phyloP scores from a whole-genome alignment of 2,113 vertebrate genomes.

The Helogale parvula region DNA sequence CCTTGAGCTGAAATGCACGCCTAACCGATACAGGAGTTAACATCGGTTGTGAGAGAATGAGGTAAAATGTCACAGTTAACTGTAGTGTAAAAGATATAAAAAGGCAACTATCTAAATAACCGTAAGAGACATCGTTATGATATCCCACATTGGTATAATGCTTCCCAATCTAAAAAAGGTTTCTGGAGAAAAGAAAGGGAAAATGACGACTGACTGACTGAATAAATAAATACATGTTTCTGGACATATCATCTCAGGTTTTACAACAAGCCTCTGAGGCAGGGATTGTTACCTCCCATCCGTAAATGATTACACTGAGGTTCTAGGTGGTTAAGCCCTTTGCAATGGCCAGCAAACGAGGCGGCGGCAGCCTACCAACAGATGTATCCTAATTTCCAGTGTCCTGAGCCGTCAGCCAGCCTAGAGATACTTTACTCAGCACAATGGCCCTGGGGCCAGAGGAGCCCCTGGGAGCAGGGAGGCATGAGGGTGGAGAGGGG shows the following conservation, averaged over 20 bases:
- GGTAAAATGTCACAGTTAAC: neutral
- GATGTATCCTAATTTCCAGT: neutral
- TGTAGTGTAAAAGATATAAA: neutral
- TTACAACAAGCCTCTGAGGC: neutral
- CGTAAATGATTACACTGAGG: conserved; percentile 26
- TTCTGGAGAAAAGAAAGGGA: neutral
- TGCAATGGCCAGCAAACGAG: neutral
- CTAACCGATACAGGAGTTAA: neutral
- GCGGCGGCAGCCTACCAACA: neutral
- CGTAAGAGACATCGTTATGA: neutral
- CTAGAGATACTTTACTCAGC: neutral
- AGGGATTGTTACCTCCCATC: conserved; percentile 7
- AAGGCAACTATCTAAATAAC: neutral
- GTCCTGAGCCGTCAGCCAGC: neutral
- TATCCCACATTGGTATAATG: neutral
- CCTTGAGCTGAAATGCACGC: neutral
- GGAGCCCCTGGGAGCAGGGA: neutral
- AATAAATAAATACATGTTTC: neutral
- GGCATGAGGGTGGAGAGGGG: neutral
- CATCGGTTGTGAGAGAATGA: neutral
- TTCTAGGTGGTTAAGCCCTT: neutral
- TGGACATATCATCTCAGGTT: neutral
- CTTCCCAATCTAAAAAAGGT: conserved; percentile 24
- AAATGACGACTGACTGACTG: too few species aligned
- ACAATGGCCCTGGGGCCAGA: neutral